Conservation (phyloP, 1,140 invertebrate species). For the Samia ricini region DNA sequence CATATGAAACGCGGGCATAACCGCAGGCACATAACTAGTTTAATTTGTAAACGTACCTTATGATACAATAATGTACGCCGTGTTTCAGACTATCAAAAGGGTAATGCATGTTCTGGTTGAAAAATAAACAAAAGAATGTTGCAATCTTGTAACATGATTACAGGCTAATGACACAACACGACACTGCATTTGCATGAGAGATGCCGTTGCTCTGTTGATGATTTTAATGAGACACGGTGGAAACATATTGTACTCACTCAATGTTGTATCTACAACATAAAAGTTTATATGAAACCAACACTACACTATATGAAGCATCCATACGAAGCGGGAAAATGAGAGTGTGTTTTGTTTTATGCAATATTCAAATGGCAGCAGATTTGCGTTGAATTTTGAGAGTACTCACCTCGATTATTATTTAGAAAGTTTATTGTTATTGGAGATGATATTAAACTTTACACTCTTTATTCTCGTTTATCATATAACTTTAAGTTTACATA, state of each 20-base stretch:
- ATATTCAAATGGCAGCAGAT: not conserved
- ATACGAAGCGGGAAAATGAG: not conserved
- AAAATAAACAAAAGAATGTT: slow-evolving; percentile 13
- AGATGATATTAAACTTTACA: no score
- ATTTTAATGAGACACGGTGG: slow-evolving; percentile 39
- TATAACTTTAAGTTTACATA: no score
- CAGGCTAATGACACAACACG: slow-evolving; percentile 34
- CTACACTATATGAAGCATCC: not conserved
- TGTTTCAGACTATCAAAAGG: slow-evolving; percentile 6
- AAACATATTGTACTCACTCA: slow-evolving; percentile 20
- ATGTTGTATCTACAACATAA: not conserved
- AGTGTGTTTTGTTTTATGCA: not conserved
- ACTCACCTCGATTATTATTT: not conserved
- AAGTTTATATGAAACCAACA: no score
- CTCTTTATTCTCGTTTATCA: no score
- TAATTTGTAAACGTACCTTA: not conserved
- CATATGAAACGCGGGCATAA: no score
- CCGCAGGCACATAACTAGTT: no score
- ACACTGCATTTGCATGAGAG: slow-evolving; percentile 24
- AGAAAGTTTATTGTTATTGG: not conserved
- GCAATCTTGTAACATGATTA: slow-evolving; percentile 24
- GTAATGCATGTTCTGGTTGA: slow-evolving; percentile 14
- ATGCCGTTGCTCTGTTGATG: slow-evolving; percentile 30
- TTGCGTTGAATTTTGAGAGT: not conserved
- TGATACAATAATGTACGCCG: not conserved